Conservation (phyloP, 2,113 vertebrate species). For the Chelonoidis abingdonii region DNA sequence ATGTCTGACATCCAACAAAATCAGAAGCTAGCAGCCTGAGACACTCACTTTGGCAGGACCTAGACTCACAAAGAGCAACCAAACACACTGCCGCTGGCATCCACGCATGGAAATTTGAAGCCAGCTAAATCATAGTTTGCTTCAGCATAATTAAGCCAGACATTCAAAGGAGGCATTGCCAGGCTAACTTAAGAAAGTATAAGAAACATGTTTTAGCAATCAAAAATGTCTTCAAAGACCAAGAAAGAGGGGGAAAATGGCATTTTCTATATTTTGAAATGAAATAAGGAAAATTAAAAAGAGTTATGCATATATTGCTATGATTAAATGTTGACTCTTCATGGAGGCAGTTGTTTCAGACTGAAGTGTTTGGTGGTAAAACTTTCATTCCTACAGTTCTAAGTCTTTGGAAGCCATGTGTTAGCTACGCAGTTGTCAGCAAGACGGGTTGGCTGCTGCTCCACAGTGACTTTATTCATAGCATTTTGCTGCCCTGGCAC, state of each 20-base stretch:
- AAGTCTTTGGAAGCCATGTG: background rate
- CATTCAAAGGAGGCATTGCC: slow-evolving; percentile 44
- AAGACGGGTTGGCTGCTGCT: background rate
- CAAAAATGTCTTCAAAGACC: slow-evolving; percentile 13
- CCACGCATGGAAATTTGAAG: slow-evolving; percentile 56
- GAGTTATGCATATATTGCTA: accelerated
- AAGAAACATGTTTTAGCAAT: slow-evolving; percentile 66
- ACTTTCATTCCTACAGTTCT: background rate
- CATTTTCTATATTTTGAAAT: slow-evolving; percentile 17
- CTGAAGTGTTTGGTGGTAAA: background rate
- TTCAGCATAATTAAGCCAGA: slow-evolving; percentile 61
- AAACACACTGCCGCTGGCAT: slow-evolving; percentile 56
- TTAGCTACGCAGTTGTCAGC: background rate
- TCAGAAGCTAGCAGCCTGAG: slow-evolving; percentile 24
- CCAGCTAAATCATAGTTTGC: slow-evolving; percentile 53
- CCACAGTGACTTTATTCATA: background rate
- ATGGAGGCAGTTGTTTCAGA: background rate
- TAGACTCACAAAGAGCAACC: background rate
- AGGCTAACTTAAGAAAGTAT: slow-evolving; percentile 65
- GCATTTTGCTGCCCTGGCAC: background rate
- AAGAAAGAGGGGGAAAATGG: accelerated
- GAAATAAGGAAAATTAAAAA: background rate
- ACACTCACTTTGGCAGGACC: slow-evolving; percentile 54
- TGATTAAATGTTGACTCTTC: background rate
- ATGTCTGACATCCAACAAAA: background rate